phyloP scores from a whole-genome alignment of 2,113 vertebrate species.

The Rostratula benghalensis region DNA sequence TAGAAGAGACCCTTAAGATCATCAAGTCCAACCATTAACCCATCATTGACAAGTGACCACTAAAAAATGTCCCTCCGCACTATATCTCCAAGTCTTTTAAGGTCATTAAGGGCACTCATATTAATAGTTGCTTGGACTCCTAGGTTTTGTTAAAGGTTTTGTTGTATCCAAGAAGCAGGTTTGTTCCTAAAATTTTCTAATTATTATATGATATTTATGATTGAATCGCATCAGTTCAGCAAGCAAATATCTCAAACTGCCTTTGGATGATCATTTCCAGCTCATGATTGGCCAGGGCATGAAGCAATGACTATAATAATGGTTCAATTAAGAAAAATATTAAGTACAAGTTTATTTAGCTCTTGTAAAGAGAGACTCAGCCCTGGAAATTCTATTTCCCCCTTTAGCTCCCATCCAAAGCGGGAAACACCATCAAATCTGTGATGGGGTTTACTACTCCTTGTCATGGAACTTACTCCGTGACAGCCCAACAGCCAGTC shows the following conservation, averaged over 20 bases:
- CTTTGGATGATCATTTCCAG: background rate
- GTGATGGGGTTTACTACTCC: background rate
- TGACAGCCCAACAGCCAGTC: background rate
- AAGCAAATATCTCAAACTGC: background rate
- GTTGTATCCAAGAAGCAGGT: background rate
- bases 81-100: background rate
- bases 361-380: background rate
- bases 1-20: background rate
- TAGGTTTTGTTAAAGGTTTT: background rate
- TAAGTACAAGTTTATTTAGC: background rate
- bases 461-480: background rate
- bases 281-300: background rate
- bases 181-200: background rate
- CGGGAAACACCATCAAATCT: background rate
- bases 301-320: fast-evolving
- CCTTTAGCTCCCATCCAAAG: background rate
- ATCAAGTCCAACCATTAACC: background rate
- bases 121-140: background rate
- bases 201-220: background rate
- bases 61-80: background rate
- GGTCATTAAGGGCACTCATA: background rate
- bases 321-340: background rate
- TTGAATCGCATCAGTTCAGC: background rate
- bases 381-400: background rate
- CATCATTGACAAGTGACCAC: background rate